Percentiles rank a stretch among this genome's conserved stretches.
Evolutionary conservation across 2,888 invertebrate species (phyloP).

Genomic region (Deilephila elpenor): DNA sequence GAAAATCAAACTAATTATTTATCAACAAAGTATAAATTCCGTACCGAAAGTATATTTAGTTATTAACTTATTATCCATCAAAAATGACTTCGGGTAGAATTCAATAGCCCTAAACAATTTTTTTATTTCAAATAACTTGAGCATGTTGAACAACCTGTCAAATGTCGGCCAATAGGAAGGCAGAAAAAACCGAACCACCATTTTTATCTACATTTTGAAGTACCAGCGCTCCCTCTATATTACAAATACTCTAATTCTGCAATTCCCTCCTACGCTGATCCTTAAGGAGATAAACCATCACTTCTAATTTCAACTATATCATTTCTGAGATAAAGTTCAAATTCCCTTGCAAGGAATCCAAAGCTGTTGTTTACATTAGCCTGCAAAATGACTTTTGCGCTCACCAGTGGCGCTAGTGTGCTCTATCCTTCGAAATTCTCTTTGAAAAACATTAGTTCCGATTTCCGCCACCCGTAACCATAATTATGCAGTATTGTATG

Average conservation of each 20-base stretch:
- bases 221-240: no score
- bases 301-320: neutral
- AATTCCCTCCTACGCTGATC: neutral
- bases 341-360: neutral
- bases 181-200: neutral
- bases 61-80: no score
- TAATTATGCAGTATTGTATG: slow-evolving; percentile 7
- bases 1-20: no score
- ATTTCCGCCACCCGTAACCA: neutral
- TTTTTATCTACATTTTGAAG: no score
- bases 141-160: no score
- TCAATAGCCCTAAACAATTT: no score
- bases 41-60: no score
- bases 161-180: no score
- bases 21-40: no score
- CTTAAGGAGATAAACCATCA: neutral
- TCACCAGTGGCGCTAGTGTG: slow-evolving; percentile 13
- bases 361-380: neutral
- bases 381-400: neutral
- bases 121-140: no score
- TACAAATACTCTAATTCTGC: no score
- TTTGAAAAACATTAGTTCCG: neutral
- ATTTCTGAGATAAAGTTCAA: neutral
- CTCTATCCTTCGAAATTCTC: neutral
- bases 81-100: no score